Base-by-base conservation (phyloP, 2,888 invertebrate species). In the Seira musarum region DNA sequence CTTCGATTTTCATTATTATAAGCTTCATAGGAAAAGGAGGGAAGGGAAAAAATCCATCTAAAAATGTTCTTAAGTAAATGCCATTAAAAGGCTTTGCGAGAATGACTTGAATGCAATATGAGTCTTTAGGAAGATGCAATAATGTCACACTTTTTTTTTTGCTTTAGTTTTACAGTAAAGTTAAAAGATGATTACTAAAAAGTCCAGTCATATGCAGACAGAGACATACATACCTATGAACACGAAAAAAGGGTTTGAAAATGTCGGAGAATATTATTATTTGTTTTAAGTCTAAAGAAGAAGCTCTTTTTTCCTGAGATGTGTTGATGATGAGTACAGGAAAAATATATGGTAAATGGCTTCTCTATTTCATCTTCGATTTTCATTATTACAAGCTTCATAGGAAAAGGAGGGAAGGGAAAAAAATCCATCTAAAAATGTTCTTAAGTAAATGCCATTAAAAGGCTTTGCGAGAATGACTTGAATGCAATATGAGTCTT, bases 401-500 rank as follows among this genome's bases (percentile, higher is more conserved):
- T 13, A 40, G 13, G 40, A 8, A 40, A 25, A 65, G 25, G 65
- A 35, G 15, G 35, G 40, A 17, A 25, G 30, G 35, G 65, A 65
- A 13, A 65, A 65, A 65, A 65, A 65, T 22, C n/a, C n/a, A n/a
- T n/a, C n/a, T n/a, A n/a, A n/a, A n/a, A n/a, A n/a, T n/a, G n/a
- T 22, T 24, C 13, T 64, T 40, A 19, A 64, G 64, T 64, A 25
- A 65, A 65, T 65, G 35, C 65, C 65, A 65, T 65, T 65, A 65
- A 65, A 65, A 35, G 35, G 1, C 35, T 25, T 40, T 40, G 40
- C 13, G 65, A 17, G 65, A 65, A 30, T 65, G 65, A 25, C 35
- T 65, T 15, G 65, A 65, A 65, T 65, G 25, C 65, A 65, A 65
- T 65, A 65, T 65, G 65, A 65, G 65, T 65, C 6, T 65, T 64